phyloP scores from a whole-genome alignment of 2,113 vertebrate genomes.

The Phalacrocorax carbo region DNA sequence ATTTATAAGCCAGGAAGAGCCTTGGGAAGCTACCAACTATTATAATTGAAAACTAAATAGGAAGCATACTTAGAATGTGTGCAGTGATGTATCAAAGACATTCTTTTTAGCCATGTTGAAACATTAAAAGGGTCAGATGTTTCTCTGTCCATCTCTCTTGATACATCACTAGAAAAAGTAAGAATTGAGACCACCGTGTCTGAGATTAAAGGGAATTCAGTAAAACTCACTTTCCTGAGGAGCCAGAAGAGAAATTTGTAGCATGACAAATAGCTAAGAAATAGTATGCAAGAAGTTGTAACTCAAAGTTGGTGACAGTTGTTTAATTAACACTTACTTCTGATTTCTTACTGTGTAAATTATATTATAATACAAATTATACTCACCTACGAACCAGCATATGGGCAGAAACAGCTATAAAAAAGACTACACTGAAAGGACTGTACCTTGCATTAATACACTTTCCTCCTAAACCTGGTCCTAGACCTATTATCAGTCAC shows the following conservation, averaged over 20 bases:
- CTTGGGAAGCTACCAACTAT: neutral
- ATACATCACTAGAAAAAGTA: neutral
- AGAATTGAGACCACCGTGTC: neutral
- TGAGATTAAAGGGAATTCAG: neutral
- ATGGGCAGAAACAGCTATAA: neutral
- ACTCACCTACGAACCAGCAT: neutral
- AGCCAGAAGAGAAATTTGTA: neutral
- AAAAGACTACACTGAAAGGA: neutral
- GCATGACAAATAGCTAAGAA: neutral
- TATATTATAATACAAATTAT: neutral
- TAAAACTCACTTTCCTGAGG: neutral
- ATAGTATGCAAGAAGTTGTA: neutral
- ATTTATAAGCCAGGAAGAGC: neutral
- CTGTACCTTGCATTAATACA: neutral
- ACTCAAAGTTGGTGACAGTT: neutral
- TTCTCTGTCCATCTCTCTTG: neutral
- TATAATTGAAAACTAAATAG: neutral
- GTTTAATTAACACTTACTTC: slow-evolving; percentile 28
- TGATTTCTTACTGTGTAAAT: neutral
- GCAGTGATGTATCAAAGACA: neutral
- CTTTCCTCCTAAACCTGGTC: neutral
- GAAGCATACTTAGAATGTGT: neutral
- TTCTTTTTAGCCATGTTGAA: neutral
- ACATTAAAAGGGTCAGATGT: neutral
- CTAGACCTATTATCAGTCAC: neutral